Evolutionary conservation across 2,113 vertebrate species (phyloP), one percentile per base, ranked within the genome.

Genomic region (Panthera tigris): DNA sequence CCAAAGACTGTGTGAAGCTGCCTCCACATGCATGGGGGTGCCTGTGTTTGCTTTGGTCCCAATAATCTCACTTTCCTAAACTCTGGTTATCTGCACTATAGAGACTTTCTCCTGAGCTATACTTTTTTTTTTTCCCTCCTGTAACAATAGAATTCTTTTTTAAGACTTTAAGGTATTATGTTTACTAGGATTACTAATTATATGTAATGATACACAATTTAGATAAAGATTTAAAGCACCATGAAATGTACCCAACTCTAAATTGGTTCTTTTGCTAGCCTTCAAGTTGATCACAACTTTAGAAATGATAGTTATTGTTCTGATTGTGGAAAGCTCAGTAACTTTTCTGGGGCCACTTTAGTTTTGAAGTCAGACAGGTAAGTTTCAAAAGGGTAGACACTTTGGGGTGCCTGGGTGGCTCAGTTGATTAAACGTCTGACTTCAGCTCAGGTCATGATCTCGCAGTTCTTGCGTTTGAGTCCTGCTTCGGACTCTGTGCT

Each of bases 161-260:
- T 95, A 57, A 86, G 29, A 68, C 61, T 81, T 25, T 36, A 55
- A 19, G 57, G 73, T 97, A 73, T 89, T 63, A 83, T 95, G 63
- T 97, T 97, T 97, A 96, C 94, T 95, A 94, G 61, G 82, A 66
- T 96, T 92, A 83, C 94, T 96, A 96, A 97, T 97, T 97, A 97
- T 94, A 74, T 90, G 95, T 96, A 97, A 96, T 89, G 79, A 94
- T 89, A 92, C 41, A 36, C 14, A 80, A 96, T 97, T 97, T 80
- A 91, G 81, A 85, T 81, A 80, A 65, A 96, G 78, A 94, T 90
- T 89, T 95, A 80, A 95, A 96, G n/a, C 2, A 1, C 39, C 50
- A 9, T 65, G 68, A 96, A 96, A 50, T 23, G 39, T 95, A 80
- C 39, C 79, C 92, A 93, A 36, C 11, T 94, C 93, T 63, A 97